Conservation (phyloP, 1,140 invertebrate species). For the Bradysia coprophila region DNA sequence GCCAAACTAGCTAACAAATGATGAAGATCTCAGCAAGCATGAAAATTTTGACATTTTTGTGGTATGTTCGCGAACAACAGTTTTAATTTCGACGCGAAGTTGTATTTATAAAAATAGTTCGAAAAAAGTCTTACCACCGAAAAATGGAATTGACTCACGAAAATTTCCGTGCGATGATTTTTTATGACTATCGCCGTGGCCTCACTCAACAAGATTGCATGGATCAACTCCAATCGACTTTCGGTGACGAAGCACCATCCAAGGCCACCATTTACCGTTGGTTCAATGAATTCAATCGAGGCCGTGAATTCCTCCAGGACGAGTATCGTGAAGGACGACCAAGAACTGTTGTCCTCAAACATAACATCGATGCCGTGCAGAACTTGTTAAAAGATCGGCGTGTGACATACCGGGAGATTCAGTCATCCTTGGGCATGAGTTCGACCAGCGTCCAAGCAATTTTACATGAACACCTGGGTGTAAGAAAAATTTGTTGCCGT, state of each 20-base stretch:
- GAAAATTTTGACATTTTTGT: no score
- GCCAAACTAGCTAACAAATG: no score
- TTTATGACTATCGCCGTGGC: background rate
- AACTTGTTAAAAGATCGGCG: conserved; percentile 12
- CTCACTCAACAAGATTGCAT: background rate
- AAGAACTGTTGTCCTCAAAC: conserved; percentile 2
- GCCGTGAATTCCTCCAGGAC: conserved; percentile 14
- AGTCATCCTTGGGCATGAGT: background rate
- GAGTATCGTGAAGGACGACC: conserved; percentile 10
- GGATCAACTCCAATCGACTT: background rate
- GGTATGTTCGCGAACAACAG: no score
- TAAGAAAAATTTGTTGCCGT: conserved; percentile 12
- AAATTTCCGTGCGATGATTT: conserved; percentile 2
- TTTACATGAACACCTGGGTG: conserved; percentile 9
- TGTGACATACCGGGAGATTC: conserved; percentile 6
- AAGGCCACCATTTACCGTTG: conserved; percentile 12
- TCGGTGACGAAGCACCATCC: conserved; percentile 8
- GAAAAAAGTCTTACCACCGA: background rate
- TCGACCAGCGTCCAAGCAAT: background rate
- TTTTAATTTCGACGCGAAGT: no score
- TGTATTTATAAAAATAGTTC: background rate
- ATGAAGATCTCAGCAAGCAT: no score
- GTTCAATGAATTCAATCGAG: conserved; percentile 15
- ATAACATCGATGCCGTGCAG: conserved; percentile 11
- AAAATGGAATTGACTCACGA: background rate